Evolutionary conservation across 2,888 invertebrate genomes (phyloP).

Genomic region (Andrena flavipes): DNA sequence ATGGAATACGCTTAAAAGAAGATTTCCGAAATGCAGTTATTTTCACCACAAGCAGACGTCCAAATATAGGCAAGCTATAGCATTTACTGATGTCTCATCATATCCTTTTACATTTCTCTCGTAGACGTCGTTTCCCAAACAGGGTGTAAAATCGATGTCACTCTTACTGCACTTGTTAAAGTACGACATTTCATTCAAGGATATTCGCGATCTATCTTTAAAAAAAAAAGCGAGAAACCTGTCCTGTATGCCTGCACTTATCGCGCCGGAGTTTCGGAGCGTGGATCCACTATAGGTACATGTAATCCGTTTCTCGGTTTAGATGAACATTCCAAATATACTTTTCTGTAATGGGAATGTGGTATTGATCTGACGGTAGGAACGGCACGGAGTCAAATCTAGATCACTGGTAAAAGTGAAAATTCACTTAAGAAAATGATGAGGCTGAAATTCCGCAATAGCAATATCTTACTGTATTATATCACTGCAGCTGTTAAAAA

Average conservation of each 20-base stretch:
- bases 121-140: neutral
- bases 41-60: too few relatives aligned
- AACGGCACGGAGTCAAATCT: slow-evolving; percentile 42
- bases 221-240: too few relatives aligned
- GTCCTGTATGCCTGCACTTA: too few relatives aligned
- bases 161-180: neutral
- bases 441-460: neutral
- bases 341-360: slow-evolving; percentile 42
- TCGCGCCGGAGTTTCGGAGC: too few relatives aligned
- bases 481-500: too few relatives aligned
- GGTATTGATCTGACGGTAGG: slow-evolving; percentile 42
- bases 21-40: too few relatives aligned
- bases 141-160: neutral
- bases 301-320: slow-evolving; percentile 51
- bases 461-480: too few relatives aligned
- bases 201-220: slow-evolving; percentile 11
- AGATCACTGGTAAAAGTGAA: neutral
- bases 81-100: too few relatives aligned
- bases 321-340: slow-evolving; percentile 55
- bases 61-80: too few relatives aligned
- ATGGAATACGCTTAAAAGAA: too few relatives aligned
- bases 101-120: neutral
- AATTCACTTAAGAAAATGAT: neutral
- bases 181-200: slow-evolving; percentile 6
- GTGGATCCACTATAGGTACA: neutral